Conservation (phyloP, 1,140 invertebrate genomes). For the Drosophila takahashii region DNA sequence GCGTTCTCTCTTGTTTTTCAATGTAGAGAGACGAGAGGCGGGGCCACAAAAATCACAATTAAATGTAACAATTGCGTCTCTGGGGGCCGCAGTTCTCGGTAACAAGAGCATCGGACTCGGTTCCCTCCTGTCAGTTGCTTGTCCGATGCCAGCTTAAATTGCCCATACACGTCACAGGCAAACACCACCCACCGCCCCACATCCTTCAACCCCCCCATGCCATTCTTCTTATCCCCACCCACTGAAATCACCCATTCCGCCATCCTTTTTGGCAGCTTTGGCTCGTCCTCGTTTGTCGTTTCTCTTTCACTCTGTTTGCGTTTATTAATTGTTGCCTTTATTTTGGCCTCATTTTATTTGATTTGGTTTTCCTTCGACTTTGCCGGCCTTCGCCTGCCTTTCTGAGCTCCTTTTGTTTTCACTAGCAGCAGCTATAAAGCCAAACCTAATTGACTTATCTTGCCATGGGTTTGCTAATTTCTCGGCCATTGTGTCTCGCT, state of each 20-base stretch:
- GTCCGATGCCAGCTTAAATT: constrained; percentile 82
- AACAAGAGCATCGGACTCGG: constrained; percentile 42
- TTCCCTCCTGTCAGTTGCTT: constrained; percentile 70
- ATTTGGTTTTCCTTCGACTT: constrained; percentile 73
- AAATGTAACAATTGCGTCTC: constrained; percentile 83
- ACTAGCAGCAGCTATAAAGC: constrained; percentile 76
- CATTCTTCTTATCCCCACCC: constrained; percentile 8
- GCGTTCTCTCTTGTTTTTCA: too few relatives aligned
- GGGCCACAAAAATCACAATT: constrained; percentile 76
- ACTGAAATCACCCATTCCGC: neutral
- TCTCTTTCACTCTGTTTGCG: constrained; percentile 67
- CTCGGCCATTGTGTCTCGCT: constrained; percentile 72
- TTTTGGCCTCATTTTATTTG: constrained; percentile 80
- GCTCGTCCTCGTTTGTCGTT: constrained; percentile 57
- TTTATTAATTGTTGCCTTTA: constrained; percentile 82
- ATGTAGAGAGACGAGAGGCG: neutral
- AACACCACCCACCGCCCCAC: constrained; percentile 8
- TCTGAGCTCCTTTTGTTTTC: constrained; percentile 62
- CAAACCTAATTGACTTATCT: constrained; percentile 84
- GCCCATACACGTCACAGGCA: constrained; percentile 77
- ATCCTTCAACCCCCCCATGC: constrained; percentile 1
- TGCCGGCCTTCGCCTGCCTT: constrained; percentile 23
- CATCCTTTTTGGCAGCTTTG: constrained; percentile 53
- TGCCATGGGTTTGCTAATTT: constrained; percentile 80
- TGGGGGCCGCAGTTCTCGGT: constrained; percentile 62